Conservation (phyloP, 2,888 invertebrate species). For the Miltochrista miniata region DNA sequence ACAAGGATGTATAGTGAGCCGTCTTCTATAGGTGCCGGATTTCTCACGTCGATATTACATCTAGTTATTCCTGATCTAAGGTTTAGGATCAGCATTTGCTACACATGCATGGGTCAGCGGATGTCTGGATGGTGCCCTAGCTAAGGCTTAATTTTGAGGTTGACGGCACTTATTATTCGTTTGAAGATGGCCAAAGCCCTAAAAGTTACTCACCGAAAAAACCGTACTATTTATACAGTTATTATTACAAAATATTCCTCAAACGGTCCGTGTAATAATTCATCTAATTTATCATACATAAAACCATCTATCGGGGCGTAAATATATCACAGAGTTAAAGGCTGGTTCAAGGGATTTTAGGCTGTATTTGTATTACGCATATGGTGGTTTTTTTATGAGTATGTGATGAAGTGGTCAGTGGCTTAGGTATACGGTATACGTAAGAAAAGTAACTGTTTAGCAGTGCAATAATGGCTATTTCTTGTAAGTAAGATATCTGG, state of each 20-base stretch:
- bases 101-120: too few relatives aligned
- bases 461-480: slow-evolving; percentile 46
- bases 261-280: slow-evolving; percentile 22
- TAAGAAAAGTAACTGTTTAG: slow-evolving; percentile 54
- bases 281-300: slow-evolving; percentile 27
- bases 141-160: too few relatives aligned
- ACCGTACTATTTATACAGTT: not conserved
- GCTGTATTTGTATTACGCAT: slow-evolving; percentile 9
- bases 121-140: too few relatives aligned
- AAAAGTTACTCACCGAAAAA: too few relatives aligned
- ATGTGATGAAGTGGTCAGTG: slow-evolving; percentile 41
- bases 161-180: too few relatives aligned
- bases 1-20: too few relatives aligned
- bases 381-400: slow-evolving; percentile 16
- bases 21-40: too few relatives aligned
- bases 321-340: slow-evolving; percentile 16
- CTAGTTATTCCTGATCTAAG: too few relatives aligned
- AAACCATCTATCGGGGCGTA: slow-evolving; percentile 30
- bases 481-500: slow-evolving; percentile 38
- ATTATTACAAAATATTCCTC: slow-evolving; percentile 17
- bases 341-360: slow-evolving; percentile 13
- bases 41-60: too few relatives aligned
- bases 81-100: too few relatives aligned
- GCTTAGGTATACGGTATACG: slow-evolving; percentile 57
- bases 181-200: too few relatives aligned